Evolutionary conservation across 1,140 invertebrate species (phyloP).

Genomic region (Hypothenemus hampei): DNA sequence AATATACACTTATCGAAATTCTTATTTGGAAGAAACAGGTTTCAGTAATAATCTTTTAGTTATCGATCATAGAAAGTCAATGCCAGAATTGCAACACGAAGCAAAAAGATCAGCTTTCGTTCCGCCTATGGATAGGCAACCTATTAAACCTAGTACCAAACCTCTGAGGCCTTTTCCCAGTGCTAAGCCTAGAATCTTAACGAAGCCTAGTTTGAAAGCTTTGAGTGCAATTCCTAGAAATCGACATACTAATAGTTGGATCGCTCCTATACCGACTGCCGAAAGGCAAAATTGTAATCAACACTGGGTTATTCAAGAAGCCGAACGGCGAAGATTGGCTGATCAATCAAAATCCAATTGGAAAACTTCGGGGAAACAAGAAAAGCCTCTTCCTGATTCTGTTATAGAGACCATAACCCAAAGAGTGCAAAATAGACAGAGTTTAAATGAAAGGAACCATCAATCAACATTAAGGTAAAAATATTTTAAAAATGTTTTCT

Average conservation of each 20-base stretch:
- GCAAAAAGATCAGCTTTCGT: conserved; percentile 46
- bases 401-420: conserved; percentile 69
- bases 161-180: conserved; percentile 33
- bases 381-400: conserved; percentile 61
- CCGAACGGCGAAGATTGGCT: conserved; percentile 76
- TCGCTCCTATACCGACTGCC: conserved; percentile 61
- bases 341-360: conserved; percentile 54
- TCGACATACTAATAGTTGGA: conserved; percentile 69
- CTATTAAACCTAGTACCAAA: conserved; percentile 37
- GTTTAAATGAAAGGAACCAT: conserved; percentile 31
- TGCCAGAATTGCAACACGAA: conserved; percentile 48
- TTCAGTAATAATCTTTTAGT: conserved; percentile 21
- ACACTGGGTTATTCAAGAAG: conserved; percentile 89
- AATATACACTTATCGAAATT: conserved; percentile 38
- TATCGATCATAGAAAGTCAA: conserved; percentile 49
- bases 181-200: conserved; percentile 33
- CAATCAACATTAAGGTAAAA: too few species aligned
- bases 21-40: conserved; percentile 17
- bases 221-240: conserved; percentile 72
- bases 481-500: too few species aligned
- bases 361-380: conserved; percentile 32
- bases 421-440: conserved; percentile 59
- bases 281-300: conserved; percentile 67
- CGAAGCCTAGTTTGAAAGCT: conserved; percentile 69
- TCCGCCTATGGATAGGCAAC: conserved; percentile 43